phyloP scores from a whole-genome alignment of 2,113 vertebrate species.

The Clupea harengus region DNA sequence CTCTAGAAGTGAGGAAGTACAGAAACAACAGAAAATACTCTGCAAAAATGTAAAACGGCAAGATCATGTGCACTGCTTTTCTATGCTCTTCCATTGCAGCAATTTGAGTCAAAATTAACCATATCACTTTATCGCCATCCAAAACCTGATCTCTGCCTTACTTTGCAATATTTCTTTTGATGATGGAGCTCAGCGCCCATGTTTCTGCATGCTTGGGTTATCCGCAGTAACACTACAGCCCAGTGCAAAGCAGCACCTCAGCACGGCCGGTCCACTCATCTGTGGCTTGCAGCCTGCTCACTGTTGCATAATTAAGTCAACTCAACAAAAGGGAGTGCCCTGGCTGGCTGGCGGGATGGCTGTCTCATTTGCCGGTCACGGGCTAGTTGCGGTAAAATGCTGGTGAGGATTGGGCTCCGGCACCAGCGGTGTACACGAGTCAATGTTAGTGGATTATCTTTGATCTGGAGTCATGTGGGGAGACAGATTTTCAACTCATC shows the following conservation, averaged over 20 bases:
- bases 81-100: not conserved
- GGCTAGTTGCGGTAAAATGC: not conserved
- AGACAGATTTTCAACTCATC: not conserved
- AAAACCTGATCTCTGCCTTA: too few relatives aligned
- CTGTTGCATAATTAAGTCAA: not conserved
- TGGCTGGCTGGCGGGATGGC: not conserved
- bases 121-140: not conserved
- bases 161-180: not conserved
- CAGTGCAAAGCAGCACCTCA: not conserved
- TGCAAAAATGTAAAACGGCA: not conserved
- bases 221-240: not conserved
- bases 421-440: not conserved
- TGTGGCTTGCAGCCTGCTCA: not conserved
- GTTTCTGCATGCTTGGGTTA: not conserved
- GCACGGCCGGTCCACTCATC: not conserved
- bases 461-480: constrained; percentile 8
- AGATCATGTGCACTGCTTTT: not conserved
- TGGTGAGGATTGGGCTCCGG: not conserved
- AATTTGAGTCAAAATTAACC: not conserved
- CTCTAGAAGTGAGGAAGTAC: not conserved
- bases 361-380: too few relatives aligned
- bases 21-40: not conserved
- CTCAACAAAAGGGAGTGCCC: not conserved
- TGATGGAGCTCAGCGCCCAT: not conserved
- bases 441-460: constrained; percentile 4